These are phyloP conservation scores for Stenotaenia linearis DNA, from an alignment of 2,888 invertebrate species.

Conservation along the genomic window DNA sequence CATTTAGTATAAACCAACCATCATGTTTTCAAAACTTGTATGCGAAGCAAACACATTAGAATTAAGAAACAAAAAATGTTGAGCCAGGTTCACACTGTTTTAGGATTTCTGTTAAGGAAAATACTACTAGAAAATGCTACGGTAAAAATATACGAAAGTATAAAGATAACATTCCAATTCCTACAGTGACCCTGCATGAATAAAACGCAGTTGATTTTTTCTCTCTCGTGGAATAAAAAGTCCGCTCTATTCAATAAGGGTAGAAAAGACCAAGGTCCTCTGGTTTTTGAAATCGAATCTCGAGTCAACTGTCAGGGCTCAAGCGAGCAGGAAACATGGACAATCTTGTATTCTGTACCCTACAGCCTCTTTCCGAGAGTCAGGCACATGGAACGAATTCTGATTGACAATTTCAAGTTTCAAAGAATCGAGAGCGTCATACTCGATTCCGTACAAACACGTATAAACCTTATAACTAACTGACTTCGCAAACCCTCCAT, in stretches of 20 bases:
- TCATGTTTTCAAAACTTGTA: no score
- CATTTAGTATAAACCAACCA: no score
- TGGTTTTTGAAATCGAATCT: constrained; percentile 1
- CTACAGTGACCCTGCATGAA: background rate
- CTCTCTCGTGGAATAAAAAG: background rate
- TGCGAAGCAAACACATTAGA: no score
- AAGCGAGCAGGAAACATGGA: constrained; percentile 23
- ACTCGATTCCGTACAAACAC: background rate
- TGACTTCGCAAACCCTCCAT: background rate
- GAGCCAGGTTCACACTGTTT: no score
- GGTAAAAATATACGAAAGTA: background rate
- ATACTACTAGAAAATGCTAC: no score
- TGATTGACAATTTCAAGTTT: constrained; percentile 23
- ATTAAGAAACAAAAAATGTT: no score
- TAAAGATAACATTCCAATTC: background rate
- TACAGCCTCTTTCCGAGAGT: background rate
- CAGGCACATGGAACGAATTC: constrained; percentile 12
- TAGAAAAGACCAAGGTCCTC: background rate
- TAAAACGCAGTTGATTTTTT: background rate
- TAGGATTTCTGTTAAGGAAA: no score
- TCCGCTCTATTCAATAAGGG: background rate
- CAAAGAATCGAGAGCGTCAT: background rate
- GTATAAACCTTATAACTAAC: background rate
- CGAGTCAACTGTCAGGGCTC: constrained; percentile 12
- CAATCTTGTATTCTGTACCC: constrained; percentile 7